phyloP scores from a whole-genome alignment of 2,797 vertebrate genomes.

The Tadarida brasiliensis region DNA sequence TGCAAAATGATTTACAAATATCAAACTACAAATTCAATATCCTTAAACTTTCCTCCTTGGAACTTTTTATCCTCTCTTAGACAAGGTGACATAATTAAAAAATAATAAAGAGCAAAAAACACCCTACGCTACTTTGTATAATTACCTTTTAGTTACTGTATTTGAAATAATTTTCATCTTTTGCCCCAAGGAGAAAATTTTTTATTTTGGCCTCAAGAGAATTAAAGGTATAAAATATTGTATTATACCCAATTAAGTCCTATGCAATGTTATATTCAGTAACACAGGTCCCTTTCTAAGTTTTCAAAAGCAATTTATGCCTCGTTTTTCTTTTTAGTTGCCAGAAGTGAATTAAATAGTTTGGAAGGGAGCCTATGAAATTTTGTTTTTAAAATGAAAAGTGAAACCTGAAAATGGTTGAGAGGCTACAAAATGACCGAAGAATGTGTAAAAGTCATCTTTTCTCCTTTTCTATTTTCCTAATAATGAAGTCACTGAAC shows the following conservation, averaged over 20 bases:
- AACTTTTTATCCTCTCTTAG: background rate
- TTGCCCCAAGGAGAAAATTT: slow-evolving; percentile 16
- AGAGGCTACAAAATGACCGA: slow-evolving; percentile 54
- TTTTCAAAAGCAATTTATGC: slow-evolving; percentile 66
- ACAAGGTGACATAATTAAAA: background rate
- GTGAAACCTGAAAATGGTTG: slow-evolving; percentile 67
- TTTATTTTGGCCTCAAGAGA: slow-evolving; percentile 43
- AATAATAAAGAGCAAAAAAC: background rate
- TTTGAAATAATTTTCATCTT: slow-evolving; percentile 60
- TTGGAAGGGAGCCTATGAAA: slow-evolving; percentile 54
- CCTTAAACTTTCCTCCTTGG: background rate
- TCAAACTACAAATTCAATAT: background rate
- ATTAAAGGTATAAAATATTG: slow-evolving; percentile 59
- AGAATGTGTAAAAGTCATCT: background rate
- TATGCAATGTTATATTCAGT: background rate
- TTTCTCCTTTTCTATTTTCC: background rate
- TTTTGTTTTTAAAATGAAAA: slow-evolving; percentile 77
- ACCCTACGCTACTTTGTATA: background rate
- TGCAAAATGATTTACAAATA: slow-evolving; percentile 55
- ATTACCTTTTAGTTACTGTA: slow-evolving; percentile 31
- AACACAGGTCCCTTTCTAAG: slow-evolving; percentile 18
- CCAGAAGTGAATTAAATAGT: slow-evolving; percentile 51
- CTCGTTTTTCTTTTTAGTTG: slow-evolving; percentile 52
- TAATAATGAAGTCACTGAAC: slow-evolving; percentile 4
- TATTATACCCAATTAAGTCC: slow-evolving; percentile 38